Conservation (phyloP, 1,140 invertebrate species). For the Papilio helenus region DNA sequence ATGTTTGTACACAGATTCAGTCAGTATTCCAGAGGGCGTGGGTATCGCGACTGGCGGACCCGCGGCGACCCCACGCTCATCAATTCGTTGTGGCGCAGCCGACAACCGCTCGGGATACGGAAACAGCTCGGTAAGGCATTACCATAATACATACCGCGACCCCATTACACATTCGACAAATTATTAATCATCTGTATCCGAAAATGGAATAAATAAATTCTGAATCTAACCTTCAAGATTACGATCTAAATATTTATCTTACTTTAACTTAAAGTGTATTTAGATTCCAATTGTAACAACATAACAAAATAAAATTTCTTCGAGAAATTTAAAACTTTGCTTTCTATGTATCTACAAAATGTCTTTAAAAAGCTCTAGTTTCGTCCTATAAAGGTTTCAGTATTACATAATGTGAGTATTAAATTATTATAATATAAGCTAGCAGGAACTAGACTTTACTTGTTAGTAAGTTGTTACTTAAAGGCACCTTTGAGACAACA, state of each 20-base stretch:
- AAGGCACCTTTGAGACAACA: neutral
- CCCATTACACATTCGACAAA: slow-evolving; percentile 31
- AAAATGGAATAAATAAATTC: slow-evolving; percentile 20
- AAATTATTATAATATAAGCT: neutral
- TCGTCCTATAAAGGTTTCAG: neutral
- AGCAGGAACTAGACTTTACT: neutral
- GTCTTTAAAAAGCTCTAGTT: neutral
- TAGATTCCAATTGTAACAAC: neutral
- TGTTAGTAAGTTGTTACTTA: no score
- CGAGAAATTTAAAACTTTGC: neutral
- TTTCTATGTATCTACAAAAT: neutral
- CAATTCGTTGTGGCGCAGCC: slow-evolving; percentile 87
- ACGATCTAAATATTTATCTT: neutral
- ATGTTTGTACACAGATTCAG: slow-evolving; percentile 80
- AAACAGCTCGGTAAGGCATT: slow-evolving; percentile 84
- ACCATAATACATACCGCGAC: slow-evolving; percentile 29
- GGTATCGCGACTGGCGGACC: slow-evolving; percentile 86
- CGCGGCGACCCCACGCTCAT: slow-evolving; percentile 87
- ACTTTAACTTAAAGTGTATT: no score
- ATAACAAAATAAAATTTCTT: neutral
- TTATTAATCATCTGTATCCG: slow-evolving; percentile 23
- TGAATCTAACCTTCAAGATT: neutral
- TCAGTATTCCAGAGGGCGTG: slow-evolving; percentile 84
- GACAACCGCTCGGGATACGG: slow-evolving; percentile 86
- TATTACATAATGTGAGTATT: neutral